Percentiles rank a stretch among this genome's conserved stretches.
These are phyloP conservation scores for Diplazon laetatorius DNA, from an alignment of 2,888 invertebrate genomes.

Conservation along the genomic window DNA sequence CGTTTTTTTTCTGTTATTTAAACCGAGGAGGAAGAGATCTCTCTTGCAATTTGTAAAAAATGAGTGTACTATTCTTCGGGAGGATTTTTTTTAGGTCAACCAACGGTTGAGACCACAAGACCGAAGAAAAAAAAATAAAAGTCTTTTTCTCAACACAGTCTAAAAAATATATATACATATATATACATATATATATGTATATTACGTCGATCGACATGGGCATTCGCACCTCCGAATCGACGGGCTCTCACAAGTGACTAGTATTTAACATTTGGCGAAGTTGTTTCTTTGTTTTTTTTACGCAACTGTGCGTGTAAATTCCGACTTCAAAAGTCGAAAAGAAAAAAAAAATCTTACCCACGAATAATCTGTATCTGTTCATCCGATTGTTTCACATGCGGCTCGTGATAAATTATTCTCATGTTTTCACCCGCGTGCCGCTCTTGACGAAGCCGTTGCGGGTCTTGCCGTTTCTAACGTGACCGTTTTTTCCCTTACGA, in stretches of 20 bases:
- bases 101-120: no score
- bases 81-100: no score
- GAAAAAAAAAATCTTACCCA: constrained; percentile 35
- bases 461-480: constrained; percentile 82
- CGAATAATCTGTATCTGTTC: constrained; percentile 4
- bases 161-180: no score
- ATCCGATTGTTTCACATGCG: constrained; percentile 28
- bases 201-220: constrained; percentile 14
- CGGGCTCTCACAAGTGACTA: constrained; percentile 50
- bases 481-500: constrained; percentile 85
- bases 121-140: no score
- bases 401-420: constrained; percentile 68
- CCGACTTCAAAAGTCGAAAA: constrained; percentile 6
- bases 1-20: no score
- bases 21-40: no score
- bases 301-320: constrained; percentile 39
- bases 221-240: constrained; percentile 31
- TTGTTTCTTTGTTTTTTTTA: no score
- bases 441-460: constrained; percentile 84
- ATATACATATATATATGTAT: constrained; percentile 4
- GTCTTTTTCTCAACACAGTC: no score
- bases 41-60: no score
- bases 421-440: constrained; percentile 84
- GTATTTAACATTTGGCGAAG: constrained; percentile 49
- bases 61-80: no score